Evolutionary conservation across 2,888 invertebrate genomes (phyloP), one percentile per base, ranked within the genome.

Genomic region (Drosophila infuscata): DNA sequence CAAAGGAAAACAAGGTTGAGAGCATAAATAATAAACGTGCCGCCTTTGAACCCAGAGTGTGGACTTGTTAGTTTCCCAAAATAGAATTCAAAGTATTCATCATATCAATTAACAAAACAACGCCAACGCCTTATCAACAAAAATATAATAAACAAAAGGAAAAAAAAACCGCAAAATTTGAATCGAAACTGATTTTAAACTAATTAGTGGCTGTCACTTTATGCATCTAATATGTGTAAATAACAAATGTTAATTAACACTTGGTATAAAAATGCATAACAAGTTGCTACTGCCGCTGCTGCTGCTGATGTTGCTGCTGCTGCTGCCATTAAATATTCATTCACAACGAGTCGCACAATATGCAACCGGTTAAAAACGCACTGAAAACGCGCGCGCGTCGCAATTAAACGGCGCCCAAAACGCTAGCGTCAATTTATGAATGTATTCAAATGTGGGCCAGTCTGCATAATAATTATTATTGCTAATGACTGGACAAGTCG

Each of bases 361-460:
- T 58, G 66, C 73, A 79, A 83, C 77, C 83, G 79, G 79, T 83
- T 83, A 77, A 79, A 82, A 68, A 58, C 75, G 76, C 76, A 41
- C 33, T 46, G 11, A 58, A 82, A 82, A 70, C 78, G 64, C 29
- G 65, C 68, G 62, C n/a, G 69, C 49, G 20, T 33, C 64, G 63
- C 76, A 71, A 84, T 83, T 86, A 84, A 86, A 74, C 70, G 84
- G 82, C 84, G 86, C 83, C 70, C 53, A 49, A 79, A 82, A 67
- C 73, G 75, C 77, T 74, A 57, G 71, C 71, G 51, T 60, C 67
- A 49, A 49, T 74, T 83, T 82, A 82, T 72, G 80, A 58, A 62
- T 75, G 66, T 73, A 75, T 80, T 83, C 70, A 77, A 77, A 79
- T 77, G 74, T 72, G 67, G 54, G 51, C 61, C 32, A 61, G 48